These are phyloP conservation scores for Chelidonichthys spinosus DNA, from an alignment of 2,797 vertebrate genomes.

Conservation along the genomic window DNA sequence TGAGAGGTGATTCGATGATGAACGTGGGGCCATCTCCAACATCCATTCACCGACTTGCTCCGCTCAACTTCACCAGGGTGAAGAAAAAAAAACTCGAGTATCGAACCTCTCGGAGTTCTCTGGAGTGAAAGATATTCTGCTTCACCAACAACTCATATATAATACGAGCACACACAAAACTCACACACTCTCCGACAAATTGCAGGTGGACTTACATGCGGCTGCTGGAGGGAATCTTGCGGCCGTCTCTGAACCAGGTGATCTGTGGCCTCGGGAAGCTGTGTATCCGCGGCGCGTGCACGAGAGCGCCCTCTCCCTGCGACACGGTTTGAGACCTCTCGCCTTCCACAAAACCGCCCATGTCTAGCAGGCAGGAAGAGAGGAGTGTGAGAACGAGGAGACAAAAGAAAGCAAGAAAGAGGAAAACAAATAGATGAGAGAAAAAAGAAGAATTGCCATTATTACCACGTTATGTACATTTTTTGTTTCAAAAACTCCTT, in stretches of 20 bases:
- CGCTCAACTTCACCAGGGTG: slow-evolving; percentile 59
- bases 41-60: slow-evolving; percentile 71
- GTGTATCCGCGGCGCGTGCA: slow-evolving; percentile 90
- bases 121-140: slow-evolving; percentile 56
- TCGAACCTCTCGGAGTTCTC: slow-evolving; percentile 61
- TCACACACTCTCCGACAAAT: slow-evolving; percentile 6
- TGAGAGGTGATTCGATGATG: slow-evolving; percentile 76
- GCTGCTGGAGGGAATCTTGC: slow-evolving; percentile 97
- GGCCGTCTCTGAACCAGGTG: slow-evolving; percentile 97
- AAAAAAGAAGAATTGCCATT: slow-evolving; percentile 31
- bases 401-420: slow-evolving; percentile 6
- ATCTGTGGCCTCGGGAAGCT: slow-evolving; percentile 97
- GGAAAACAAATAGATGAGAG: slow-evolving; percentile 13
- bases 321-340: slow-evolving; percentile 90
- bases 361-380: slow-evolving; percentile 83
- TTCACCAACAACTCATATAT: slow-evolving; percentile 32
- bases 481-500: slow-evolving; percentile 41
- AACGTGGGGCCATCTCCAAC: slow-evolving; percentile 63
- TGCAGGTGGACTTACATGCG: slow-evolving; percentile 89
- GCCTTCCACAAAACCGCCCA: slow-evolving; percentile 93
- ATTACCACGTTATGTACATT: slow-evolving; percentile 32
- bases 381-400: slow-evolving; percentile 15
- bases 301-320: slow-evolving; percentile 92
- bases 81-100: slow-evolving; percentile 63
- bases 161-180: slow-evolving; percentile 8